Percentiles rank a stretch among this genome's conserved stretches.
phyloP scores from a whole-genome alignment of 2,797 vertebrate species.

The Momotus momota region DNA sequence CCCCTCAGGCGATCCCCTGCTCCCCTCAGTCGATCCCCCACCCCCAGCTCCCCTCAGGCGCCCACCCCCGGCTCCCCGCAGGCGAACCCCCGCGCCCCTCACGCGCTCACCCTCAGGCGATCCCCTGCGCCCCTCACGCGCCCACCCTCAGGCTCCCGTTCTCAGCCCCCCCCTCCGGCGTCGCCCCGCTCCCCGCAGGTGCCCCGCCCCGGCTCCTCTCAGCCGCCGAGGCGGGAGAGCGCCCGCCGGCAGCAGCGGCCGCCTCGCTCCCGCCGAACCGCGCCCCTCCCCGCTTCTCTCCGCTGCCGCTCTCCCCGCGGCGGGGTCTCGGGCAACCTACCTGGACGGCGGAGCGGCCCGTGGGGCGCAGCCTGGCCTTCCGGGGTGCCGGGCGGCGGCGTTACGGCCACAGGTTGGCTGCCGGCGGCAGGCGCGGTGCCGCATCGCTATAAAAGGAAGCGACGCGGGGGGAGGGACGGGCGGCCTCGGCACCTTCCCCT shows the following conservation, averaged over 20 bases:
- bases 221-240: background rate
- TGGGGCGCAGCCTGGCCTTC: background rate
- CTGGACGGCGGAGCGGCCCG: background rate
- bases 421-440: background rate
- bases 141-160: background rate
- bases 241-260: background rate
- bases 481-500: background rate
- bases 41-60: background rate
- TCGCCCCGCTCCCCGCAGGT: background rate
- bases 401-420: background rate
- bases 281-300: background rate
- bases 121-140: background rate
- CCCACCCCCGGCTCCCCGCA: background rate
- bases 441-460: slow-evolving; percentile 26
- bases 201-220: background rate
- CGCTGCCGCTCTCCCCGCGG: background rate
- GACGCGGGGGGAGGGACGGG: background rate
- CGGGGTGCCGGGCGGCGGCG: background rate
- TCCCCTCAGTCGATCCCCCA: background rate
- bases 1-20: background rate
- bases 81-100: background rate
- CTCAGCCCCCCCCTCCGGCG: background rate
- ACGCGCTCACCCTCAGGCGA: background rate
- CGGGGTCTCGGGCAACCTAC: background rate
- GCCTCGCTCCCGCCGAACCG: background rate